Conservation (phyloP, 2,888 invertebrate species). For the Laothoe populi region DNA sequence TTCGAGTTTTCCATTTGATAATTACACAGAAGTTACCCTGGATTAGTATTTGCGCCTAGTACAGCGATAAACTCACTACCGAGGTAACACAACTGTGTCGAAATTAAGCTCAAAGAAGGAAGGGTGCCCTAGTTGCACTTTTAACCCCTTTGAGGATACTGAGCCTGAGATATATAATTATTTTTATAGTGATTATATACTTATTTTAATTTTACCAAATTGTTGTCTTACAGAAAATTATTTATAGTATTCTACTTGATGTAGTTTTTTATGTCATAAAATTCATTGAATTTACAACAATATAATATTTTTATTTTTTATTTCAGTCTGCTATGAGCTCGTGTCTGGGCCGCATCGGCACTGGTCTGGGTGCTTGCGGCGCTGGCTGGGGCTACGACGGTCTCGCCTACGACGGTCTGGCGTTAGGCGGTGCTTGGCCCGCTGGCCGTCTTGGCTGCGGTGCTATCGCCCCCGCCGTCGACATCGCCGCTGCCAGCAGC, state of each 20-base stretch:
- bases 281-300: not conserved
- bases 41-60: too few relatives aligned
- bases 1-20: too few relatives aligned
- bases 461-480: conserved; percentile 17
- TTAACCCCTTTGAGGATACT: too few relatives aligned
- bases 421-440: conserved; percentile 21
- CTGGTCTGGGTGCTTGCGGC: not conserved
- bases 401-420: conserved; percentile 22
- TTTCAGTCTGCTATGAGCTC: conserved; percentile 26
- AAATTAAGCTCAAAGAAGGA: too few relatives aligned
- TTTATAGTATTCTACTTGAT: too few relatives aligned
- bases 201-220: conserved; percentile 3
- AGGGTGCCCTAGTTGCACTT: too few relatives aligned
- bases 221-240: too few relatives aligned
- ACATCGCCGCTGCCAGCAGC: not conserved
- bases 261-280: too few relatives aligned
- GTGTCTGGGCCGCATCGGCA: conserved; percentile 29
- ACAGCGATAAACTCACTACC: too few relatives aligned
- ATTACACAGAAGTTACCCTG: too few relatives aligned
- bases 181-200: not conserved
- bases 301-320: not conserved
- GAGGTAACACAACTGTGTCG: too few relatives aligned
- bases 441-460: conserved; percentile 24
- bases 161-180: too few relatives aligned
- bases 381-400: conserved; percentile 19